Base-by-base conservation (phyloP, 2,888 invertebrate genomes). In the Ypsolopha sequella region DNA sequence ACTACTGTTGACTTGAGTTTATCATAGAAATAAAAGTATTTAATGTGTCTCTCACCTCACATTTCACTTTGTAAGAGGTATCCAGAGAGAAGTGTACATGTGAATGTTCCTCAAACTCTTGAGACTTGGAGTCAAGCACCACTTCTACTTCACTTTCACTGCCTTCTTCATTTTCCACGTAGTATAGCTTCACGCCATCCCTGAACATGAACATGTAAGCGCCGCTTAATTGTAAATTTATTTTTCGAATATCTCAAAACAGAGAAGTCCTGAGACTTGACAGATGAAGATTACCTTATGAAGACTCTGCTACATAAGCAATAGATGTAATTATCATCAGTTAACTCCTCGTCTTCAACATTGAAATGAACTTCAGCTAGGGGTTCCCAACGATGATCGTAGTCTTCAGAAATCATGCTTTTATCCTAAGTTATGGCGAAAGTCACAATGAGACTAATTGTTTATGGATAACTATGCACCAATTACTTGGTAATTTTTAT, bases 271-370 rank as follows among this genome's bases (percentile, higher is more conserved):
- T 38, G n/a, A n/a, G n/a, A 36, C 7, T 4, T 8, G 7, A 11
- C 10, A 13, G 9, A 33, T 14, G 8, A 47, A n/a, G 39, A 80
- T 79, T 84, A 92, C 92, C 90, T 88, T 65, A 91, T 87, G 65
- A 91, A 90, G 56, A 90, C 90, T 75, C 93, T 87, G 73, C 91
- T 92, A 73, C 92, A 92, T 56, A 92, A 85, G 74, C 92, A 92
- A 66, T 90, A 90, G 60, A 91, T 82, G 64, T 88, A 89, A 63
- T 89, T 88, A 48, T 88, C 80, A 55, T 80, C 71, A 52, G 62
- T 60, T 24, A 70, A 64, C 33, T 74, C 70, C 53, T 72, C 69
- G 57, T 73, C 70, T 53, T 86, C 80, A 50, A 66, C 64, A 55
- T 80, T 77, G 53, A 82, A 88, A 65, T 84, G 84, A 63, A 92